Evolutionary conservation across 2,888 invertebrate genomes (phyloP), one percentile per base, ranked within the genome.

Genomic region (Ferdinandea cuprea): DNA sequence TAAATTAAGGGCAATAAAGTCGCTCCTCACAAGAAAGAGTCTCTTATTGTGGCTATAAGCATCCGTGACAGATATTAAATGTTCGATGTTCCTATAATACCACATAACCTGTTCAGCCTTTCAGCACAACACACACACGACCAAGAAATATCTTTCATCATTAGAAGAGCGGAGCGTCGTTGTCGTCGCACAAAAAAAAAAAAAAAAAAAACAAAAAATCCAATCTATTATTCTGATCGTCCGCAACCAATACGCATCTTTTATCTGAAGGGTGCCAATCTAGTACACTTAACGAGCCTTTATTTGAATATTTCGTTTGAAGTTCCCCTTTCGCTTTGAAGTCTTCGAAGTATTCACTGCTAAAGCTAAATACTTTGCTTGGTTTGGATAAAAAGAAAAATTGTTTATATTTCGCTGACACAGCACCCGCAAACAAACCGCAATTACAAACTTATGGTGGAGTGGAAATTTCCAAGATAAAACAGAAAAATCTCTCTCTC

Each of bases 291-390:
- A 58, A 42, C 40, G 32, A 44, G 25, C 44, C 13, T 73, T 32
- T 40, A 40, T 50, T 32, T 25, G 21, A 30, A 65, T 50, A 58
- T 58, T 66, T 48, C 32, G 28, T 58, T 44, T 50, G 56, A 77
- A 69, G 40, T 63, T n/a, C 19, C 7, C 32, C 56, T 40, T 56
- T 65, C 15, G 28, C 77, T 71, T 77, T 77, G 77, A 69, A 65
- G 69, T 71, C 25, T 37, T 15, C 8, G 19, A n/a, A 35, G 13
- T 37, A 13, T n/a, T 37, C 6, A 15, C 25, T 54, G 8, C 25
- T 5, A 25, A n/a, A n/a, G n/a, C n/a, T n/a, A n/a, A n/a, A n/a
- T n/a, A n/a, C n/a, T n/a, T n/a, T n/a, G n/a, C 5, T 32, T 15
- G 32, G 17, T 69, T 35, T 11, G 17, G 3, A 32, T 15, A 21